phyloP scores from a whole-genome alignment of 2,113 vertebrate species.

The Neodontobutis hainanensis region DNA sequence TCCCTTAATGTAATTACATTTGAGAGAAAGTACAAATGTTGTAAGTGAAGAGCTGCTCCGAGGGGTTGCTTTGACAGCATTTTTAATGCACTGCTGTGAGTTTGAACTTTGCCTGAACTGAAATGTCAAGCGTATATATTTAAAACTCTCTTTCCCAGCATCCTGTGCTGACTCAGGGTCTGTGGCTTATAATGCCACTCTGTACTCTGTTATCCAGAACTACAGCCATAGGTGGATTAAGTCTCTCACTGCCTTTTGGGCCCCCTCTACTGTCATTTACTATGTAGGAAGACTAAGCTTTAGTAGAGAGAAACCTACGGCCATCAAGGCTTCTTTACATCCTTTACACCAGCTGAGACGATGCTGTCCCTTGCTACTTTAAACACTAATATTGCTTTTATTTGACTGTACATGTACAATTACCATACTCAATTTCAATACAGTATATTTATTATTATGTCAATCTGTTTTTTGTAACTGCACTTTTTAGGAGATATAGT shows the following conservation, averaged over 20 bases:
- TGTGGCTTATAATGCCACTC: neutral
- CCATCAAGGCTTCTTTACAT: no score
- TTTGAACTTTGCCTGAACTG: conserved; percentile 2
- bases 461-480: no score
- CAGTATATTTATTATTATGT: no score
- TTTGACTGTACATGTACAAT: no score
- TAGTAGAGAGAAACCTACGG: no score
- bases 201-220: neutral
- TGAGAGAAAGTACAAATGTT: neutral
- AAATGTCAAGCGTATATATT: neutral
- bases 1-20: neutral
- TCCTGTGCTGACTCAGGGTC: conserved; percentile 10
- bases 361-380: no score
- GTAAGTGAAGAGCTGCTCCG: neutral
- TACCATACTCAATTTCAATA: no score
- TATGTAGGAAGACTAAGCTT: no score
- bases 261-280: no score
- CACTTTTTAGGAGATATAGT: no score
- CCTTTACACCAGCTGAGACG: no score
- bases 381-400: no score
- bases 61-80: neutral
- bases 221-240: neutral
- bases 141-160: neutral
- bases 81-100: conserved; percentile 6
- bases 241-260: neutral